phyloP scores from a whole-genome alignment of 2,797 vertebrate species.

The Crenuchus spilurus region DNA sequence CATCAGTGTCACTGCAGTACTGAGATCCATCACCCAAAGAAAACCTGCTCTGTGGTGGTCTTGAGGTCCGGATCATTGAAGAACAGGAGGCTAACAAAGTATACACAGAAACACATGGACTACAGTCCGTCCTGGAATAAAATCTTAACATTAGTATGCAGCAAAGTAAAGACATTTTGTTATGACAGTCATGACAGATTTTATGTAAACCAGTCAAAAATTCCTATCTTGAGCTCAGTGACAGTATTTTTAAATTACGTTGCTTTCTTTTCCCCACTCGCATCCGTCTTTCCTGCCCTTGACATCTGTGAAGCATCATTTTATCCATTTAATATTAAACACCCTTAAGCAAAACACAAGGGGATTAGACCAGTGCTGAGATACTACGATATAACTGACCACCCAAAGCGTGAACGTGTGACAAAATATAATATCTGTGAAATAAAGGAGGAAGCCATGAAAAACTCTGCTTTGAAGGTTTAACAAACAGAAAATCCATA shows the following conservation, averaged over 20 bases:
- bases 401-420: background rate
- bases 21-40: too few species aligned
- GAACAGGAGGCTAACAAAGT: too few species aligned
- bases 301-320: background rate
- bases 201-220: background rate
- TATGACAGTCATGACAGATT: background rate
- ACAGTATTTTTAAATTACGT: background rate
- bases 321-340: constrained; percentile 14
- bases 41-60: too few species aligned
- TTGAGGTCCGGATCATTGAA: too few species aligned
- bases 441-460: background rate
- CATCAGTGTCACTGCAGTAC: too few species aligned
- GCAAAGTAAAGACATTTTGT: too few species aligned
- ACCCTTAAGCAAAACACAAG: background rate
- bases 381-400: constrained; percentile 8
- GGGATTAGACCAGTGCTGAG: background rate
- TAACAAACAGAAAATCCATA: background rate
- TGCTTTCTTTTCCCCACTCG: background rate
- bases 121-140: too few species aligned
- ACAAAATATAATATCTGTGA: background rate
- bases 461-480: background rate
- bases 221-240: background rate
- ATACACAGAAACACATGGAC: too few species aligned
- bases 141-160: too few species aligned
- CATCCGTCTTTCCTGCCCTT: constrained; percentile 3